Evolutionary conservation across 2,888 invertebrate species (phyloP).

Genomic region (Volucella bombylans): DNA sequence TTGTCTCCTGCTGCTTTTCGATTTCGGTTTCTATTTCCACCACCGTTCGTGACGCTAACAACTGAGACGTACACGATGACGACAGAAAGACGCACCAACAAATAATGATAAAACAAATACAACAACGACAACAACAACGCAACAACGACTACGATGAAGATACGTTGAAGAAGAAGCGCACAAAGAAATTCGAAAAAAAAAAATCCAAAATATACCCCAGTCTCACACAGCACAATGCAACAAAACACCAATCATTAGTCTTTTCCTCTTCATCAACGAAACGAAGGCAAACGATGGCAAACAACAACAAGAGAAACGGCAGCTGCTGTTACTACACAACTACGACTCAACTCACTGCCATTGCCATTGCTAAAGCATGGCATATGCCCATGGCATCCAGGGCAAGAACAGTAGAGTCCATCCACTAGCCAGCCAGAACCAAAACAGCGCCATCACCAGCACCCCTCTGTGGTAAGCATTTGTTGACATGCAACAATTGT

Average conservation of each 20-base stretch:
- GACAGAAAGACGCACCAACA: constrained; percentile 16
- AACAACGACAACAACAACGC: constrained; percentile 25
- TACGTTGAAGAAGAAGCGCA: constrained; percentile 39
- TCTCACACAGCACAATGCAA: constrained; percentile 33
- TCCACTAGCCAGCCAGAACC: not conserved
- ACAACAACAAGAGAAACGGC: not conserved
- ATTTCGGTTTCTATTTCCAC: constrained; percentile 21
- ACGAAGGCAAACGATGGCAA: not conserved
- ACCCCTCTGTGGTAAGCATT: constrained; percentile 1
- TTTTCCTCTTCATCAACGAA: constrained; percentile 5
- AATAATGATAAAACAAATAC: constrained; percentile 8
- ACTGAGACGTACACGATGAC: constrained; percentile 14
- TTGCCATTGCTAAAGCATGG: constrained; percentile 9
- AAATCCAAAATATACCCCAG: constrained; percentile 27
- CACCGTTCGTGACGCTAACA: constrained; percentile 55
- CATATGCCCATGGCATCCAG: constrained; percentile 12
- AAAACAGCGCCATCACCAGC: constrained; percentile 5
- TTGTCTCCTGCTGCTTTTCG: constrained; percentile 69
- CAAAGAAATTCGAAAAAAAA: constrained; percentile 11
- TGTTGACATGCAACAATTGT: constrained; percentile 38
- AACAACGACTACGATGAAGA: constrained; percentile 36
- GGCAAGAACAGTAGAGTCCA: constrained; percentile 18
- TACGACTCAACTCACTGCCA: constrained; percentile 2
- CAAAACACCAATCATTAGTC: constrained; percentile 21
- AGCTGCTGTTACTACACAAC: constrained; percentile 22